Evolutionary conservation across 2,888 invertebrate genomes (phyloP), one percentile per base, ranked within the genome.

Genomic region (Caenorhabditis sp.): DNA sequence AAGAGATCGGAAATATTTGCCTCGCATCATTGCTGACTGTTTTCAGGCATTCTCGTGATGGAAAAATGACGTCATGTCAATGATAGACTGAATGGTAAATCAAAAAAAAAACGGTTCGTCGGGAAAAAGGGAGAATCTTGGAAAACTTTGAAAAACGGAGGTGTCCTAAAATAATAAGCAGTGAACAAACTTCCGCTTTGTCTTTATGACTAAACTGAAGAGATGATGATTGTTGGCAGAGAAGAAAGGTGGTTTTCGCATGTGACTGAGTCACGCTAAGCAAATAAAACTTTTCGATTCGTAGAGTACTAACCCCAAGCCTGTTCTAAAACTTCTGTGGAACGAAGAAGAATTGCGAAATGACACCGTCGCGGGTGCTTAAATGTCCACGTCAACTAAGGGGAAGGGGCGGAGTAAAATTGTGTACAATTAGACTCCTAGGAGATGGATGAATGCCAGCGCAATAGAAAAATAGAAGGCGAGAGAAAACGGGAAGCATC

Each of bases 371-470:
- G 24, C 15, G 44, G 28, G 24, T 55, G 18, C 32, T 15, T 32
- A 35, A 24, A 61, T 61, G 71, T 64, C 58, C 65, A 76, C 74
- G 67, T 76, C 60, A 58, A 53, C 65, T 67, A 67, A 67, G 53
- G 47, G 47, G 24, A 20, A 37, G 35, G 50, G 61, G 67, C 61
- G 71, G 71, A 22, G 70, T 58, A 4, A 15, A 28, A 58, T 50
- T 76, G 67, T 60, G 74, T 67, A 76, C 74, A 60, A 76, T 76
- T 55, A 67, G 50, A 76, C 74, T 76, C 74, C 74, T 47, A 67
- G 74, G 67, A 67, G 74, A 74, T 67, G 74, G 60, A 76, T 76
- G 67, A 60, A 76, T 67, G 67, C 67, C 56, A 32, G 18, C 18
- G 47, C 47, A 20, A 18, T 47, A 9, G 9, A 9, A 47, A 47